Conservation (phyloP, 2,888 invertebrate species). For the Danaus chrysippus region DNA sequence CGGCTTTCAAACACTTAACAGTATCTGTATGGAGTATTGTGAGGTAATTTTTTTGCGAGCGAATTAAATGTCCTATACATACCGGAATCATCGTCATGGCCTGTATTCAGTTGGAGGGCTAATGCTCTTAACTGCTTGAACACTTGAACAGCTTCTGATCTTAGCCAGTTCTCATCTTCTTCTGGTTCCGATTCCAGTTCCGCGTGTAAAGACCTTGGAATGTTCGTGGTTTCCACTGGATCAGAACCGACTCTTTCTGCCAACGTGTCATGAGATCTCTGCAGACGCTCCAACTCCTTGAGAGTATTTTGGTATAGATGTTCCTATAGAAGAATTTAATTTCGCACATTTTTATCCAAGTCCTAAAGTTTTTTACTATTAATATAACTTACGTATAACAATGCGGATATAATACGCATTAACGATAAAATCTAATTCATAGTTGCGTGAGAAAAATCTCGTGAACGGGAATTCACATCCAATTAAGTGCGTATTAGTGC, state of each 20-base stretch:
- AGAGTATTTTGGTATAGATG: slow-evolving; percentile 75
- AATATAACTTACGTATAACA: not conserved
- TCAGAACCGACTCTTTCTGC: slow-evolving; percentile 84
- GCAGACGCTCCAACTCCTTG: slow-evolving; percentile 84
- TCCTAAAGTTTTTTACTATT: too few relatives aligned
- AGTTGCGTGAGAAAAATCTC: slow-evolving; percentile 4
- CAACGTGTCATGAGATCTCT: slow-evolving; percentile 84
- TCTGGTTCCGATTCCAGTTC: slow-evolving; percentile 92
- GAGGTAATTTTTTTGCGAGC: not conserved
- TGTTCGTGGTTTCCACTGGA: slow-evolving; percentile 58
- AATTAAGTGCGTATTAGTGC: not conserved
- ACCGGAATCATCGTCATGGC: slow-evolving; percentile 87
- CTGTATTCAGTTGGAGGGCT: slow-evolving; percentile 85
- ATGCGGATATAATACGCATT: not conserved
- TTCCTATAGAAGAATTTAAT: slow-evolving; percentile 55
- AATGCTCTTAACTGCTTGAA: slow-evolving; percentile 86
- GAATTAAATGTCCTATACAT: slow-evolving; percentile 28
- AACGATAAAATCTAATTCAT: slow-evolving; percentile 1
- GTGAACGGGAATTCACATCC: not conserved
- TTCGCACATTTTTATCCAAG: not conserved
- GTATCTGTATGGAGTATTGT: slow-evolving; percentile 12
- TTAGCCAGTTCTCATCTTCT: slow-evolving; percentile 79
- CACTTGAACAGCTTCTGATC: slow-evolving; percentile 83
- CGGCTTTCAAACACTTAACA: slow-evolving; percentile 16
- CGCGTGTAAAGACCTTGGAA: slow-evolving; percentile 88